Base-by-base conservation (phyloP, 2,797 vertebrate species). In the Malacoraja senta region DNA sequence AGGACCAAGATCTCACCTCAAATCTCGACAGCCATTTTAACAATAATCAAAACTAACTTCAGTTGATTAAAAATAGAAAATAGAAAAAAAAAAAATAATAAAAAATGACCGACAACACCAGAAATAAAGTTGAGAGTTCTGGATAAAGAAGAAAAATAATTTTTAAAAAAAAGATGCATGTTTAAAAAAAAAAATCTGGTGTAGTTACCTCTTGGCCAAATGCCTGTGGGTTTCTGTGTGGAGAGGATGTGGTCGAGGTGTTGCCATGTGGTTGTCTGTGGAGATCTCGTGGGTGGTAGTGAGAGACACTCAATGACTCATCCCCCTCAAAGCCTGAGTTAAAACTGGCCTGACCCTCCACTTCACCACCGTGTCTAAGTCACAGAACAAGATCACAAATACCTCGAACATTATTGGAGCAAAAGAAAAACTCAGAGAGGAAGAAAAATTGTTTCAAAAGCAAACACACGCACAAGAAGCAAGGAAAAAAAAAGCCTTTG, bases 301-400 rank as follows among this genome's bases (percentile, higher is more conserved):
- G 35, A 38, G 29, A 71, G 29, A n/a, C 4, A 53, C 12, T 9
- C 38, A 53, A 29, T 93, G 96, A 95, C 53, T 98, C 96, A 26
- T 98, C 96, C 17, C 96, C 96, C 94, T 98, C 97, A 96, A 97
- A 97, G 94, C 95, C 95, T 29, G 97, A 97, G 95, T 98, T 98
- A 95, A 96, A 96, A 96, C 96, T 97, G 95, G 97, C 94, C 94
- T 96, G 95, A 86, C 95, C 96, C 95, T 97, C 96, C 96, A 97
- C 96, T 93, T 94, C 96, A 95, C 96, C 96, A 93, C 96, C 94
- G 95, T 95, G 95, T 97, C 97, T 98, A 96, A 93, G 96, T 97
- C 77, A 95, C 94, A 96, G 95, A 97, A 96, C 94, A 97, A 53
- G 94, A 96, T 94, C 94, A 93, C 77, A 72, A 91, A 21, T 94